phyloP scores from a whole-genome alignment of 2,113 vertebrate genomes.

The Apistogramma diplotaenia region DNA sequence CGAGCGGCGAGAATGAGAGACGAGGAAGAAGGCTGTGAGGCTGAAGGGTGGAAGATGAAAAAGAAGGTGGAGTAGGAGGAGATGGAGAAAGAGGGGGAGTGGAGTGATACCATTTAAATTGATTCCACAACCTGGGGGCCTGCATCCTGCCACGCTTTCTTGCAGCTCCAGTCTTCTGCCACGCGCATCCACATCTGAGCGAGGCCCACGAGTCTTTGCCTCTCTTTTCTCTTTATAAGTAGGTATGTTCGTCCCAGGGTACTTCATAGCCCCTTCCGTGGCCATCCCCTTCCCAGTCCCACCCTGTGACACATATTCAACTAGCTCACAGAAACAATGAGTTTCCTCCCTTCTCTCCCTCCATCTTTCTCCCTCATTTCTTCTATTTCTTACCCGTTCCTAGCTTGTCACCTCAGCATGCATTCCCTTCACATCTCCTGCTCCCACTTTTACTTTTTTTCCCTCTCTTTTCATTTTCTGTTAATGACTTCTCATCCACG shows the following conservation, averaged over 20 bases:
- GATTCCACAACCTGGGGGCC: constrained; percentile 55
- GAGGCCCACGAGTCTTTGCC: not conserved
- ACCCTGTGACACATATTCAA: constrained; percentile 25
- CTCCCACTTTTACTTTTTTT: not conserved
- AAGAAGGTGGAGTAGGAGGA: constrained; percentile 39
- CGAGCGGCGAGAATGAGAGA: not conserved
- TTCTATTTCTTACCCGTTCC: not conserved
- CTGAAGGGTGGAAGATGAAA: constrained; percentile 21
- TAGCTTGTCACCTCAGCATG: not conserved
- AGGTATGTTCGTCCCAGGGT: constrained; percentile 22
- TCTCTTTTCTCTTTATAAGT: not conserved
- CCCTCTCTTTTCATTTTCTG: not conserved
- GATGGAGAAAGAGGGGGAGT: constrained; percentile 35
- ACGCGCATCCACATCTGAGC: constrained; percentile 32
- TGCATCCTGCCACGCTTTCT: constrained; percentile 48
- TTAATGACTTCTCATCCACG: constrained; percentile 39
- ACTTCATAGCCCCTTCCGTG: constrained; percentile 32
- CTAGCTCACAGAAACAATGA: not conserved
- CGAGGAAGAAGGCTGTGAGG: constrained; percentile 2
- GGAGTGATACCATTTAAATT: constrained; percentile 55
- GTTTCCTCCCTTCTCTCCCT: not conserved
- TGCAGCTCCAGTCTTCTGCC: constrained; percentile 27
- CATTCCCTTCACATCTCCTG: constrained; percentile 6
- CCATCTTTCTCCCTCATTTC: not conserved
- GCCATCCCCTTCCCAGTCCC: constrained; percentile 1